A percentile compares a stretch with the other conserved stretches of the same genome.
Conservation (phyloP, 2,797 vertebrate genomes). For the Emydoidea blandingii region DNA sequence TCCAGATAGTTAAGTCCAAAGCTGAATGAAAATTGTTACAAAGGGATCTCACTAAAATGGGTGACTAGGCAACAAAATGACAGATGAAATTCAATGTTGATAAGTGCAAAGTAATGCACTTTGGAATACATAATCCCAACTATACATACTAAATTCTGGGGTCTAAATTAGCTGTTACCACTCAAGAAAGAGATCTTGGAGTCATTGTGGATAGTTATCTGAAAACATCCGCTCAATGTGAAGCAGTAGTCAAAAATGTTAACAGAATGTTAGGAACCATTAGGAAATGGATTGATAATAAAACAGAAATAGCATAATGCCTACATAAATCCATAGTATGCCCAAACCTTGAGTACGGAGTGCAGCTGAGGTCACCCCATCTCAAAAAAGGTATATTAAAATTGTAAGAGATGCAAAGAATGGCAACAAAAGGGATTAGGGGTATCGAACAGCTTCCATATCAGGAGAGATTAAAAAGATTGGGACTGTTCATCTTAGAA, state of each 20-base stretch:
- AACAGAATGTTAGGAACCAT: background rate
- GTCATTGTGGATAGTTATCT: background rate
- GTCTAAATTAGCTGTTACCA: background rate
- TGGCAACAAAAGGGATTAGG: background rate
- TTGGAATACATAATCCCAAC: background rate
- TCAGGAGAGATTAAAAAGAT: background rate
- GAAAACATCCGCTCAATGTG: background rate
- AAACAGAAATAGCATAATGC: background rate
- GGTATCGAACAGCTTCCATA: background rate
- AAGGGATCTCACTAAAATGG: background rate
- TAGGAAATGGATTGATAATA: background rate
- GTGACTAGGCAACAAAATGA: background rate
- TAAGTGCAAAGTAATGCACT: background rate
- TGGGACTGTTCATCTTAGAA: background rate
- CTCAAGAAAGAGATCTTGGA: background rate
- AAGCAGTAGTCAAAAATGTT: background rate
- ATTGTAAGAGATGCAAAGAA: no score
- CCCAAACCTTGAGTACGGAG: background rate
- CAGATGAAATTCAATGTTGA: background rate
- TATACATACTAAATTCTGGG: background rate
- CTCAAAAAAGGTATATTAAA: background rate
- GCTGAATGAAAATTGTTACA: background rate
- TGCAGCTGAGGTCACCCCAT: background rate
- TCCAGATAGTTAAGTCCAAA: background rate
- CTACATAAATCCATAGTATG: background rate